These are phyloP conservation scores for Choreutis nemorana DNA, from an alignment of 2,888 invertebrate species.

Conservation along the genomic window DNA sequence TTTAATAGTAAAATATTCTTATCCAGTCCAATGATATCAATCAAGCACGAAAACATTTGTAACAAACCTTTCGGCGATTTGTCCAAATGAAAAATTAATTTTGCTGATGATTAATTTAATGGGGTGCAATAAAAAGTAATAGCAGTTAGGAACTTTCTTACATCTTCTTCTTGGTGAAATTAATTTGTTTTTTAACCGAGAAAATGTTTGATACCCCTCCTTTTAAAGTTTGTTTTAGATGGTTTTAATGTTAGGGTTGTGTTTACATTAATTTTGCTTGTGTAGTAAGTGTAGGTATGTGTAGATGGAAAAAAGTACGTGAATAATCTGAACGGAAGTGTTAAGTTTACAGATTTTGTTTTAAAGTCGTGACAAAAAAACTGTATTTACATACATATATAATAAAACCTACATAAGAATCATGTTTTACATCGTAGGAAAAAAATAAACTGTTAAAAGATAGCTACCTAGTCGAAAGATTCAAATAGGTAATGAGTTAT, in stretches of 20 bases:
- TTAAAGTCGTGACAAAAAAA: too few relatives aligned
- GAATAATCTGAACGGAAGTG: too few relatives aligned
- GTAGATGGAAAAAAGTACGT: too few relatives aligned
- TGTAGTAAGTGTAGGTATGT: too few relatives aligned
- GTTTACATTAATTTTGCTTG: background rate
- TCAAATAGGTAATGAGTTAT: too few relatives aligned
- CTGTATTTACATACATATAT: too few relatives aligned
- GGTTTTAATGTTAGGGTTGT: background rate
- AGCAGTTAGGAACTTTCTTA: slow-evolving; percentile 63
- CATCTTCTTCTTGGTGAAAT: slow-evolving; percentile 62
- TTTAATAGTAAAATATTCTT: slow-evolving; percentile 17
- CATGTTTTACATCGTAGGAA: too few relatives aligned
- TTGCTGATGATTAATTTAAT: slow-evolving; percentile 64
- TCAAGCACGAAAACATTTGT: slow-evolving; percentile 52
- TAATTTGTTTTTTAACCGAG: slow-evolving; percentile 59
- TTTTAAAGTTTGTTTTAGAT: background rate
- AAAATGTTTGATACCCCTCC: too few relatives aligned
- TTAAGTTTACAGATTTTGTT: too few relatives aligned
- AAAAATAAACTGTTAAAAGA: too few relatives aligned
- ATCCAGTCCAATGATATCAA: slow-evolving; percentile 40
- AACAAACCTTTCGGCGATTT: slow-evolving; percentile 53
- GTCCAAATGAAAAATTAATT: slow-evolving; percentile 66
- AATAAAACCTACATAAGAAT: too few relatives aligned
- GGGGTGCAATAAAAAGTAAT: slow-evolving; percentile 59
- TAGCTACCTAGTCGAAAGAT: too few relatives aligned